A percentile compares a stretch with the other conserved stretches of the same genome.
Evolutionary conservation across 2,888 invertebrate species (phyloP).

Genomic region (Napeogenes sylphis): DNA sequence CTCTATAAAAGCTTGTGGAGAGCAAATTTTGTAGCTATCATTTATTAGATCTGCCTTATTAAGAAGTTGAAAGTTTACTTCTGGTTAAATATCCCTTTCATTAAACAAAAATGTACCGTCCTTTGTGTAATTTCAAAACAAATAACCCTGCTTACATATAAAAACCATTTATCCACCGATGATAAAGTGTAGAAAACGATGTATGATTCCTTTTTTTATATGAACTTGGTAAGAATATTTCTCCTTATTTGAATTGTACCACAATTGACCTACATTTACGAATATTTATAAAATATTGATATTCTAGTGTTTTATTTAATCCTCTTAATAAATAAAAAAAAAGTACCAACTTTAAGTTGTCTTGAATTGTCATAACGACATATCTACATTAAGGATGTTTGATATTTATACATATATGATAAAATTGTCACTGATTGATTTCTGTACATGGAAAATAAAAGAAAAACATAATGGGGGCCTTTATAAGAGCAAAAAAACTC

Average conservation of each 20-base stretch:
- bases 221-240: conserved; percentile 74
- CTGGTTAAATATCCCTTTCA: background rate
- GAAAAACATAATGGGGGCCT: too few species aligned
- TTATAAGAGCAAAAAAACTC: too few species aligned
- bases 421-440: too few species aligned
- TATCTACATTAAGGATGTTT: too few species aligned
- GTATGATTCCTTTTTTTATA: conserved; percentile 73
- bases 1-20: too few species aligned
- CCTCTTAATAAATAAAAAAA: background rate
- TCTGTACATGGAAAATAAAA: too few species aligned
- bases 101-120: conserved; percentile 3
- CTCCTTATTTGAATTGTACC: conserved; percentile 76
- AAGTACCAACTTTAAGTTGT: too few species aligned
- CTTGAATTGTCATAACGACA: too few species aligned
- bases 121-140: conserved; percentile 4
- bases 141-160: background rate
- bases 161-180: conserved; percentile 39
- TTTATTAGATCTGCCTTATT: background rate
- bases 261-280: conserved; percentile 77
- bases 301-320: conserved; percentile 59
- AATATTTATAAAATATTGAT: conserved; percentile 78
- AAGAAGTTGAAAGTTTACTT: too few species aligned
- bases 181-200: conserved; percentile 77
- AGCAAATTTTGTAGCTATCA: background rate
- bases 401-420: too few species aligned